These are phyloP conservation scores for Abscondita cerata DNA, from an alignment of 2,888 invertebrate species.

Conservation along the genomic window DNA sequence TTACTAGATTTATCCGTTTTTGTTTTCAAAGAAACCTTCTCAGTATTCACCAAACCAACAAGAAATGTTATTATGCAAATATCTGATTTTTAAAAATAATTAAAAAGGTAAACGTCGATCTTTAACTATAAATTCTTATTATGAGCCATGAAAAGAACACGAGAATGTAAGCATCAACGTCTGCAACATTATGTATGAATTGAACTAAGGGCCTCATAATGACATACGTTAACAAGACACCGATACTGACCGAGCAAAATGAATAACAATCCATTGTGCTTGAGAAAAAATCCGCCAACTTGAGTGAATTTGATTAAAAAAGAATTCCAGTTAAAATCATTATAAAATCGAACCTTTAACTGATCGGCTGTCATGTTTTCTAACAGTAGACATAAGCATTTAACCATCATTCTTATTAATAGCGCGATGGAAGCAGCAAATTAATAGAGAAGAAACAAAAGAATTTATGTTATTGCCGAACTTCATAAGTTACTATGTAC, in stretches of 20 bases:
- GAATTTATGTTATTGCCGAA: no score
- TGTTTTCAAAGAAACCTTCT: no score
- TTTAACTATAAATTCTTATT: slow-evolving; percentile 2
- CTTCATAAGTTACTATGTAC: no score
- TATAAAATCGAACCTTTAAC: slow-evolving; percentile 36
- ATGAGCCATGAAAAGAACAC: not conserved
- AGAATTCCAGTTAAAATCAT: slow-evolving; percentile 34
- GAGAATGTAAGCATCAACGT: slow-evolving; percentile 8
- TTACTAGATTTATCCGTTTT: no score
- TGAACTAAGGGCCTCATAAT: slow-evolving; percentile 26
- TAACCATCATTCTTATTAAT: slow-evolving; percentile 4
- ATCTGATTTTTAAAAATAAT: no score
- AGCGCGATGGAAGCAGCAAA: no score
- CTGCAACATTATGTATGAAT: slow-evolving; percentile 23
- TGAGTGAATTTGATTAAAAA: slow-evolving; percentile 25
- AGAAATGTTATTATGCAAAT: no score
- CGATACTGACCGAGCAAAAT: slow-evolving; percentile 25
- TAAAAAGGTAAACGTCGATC: not conserved
- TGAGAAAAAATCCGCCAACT: slow-evolving; percentile 30
- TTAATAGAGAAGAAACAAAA: no score
- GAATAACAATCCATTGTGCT: slow-evolving; percentile 28
- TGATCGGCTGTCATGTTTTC: slow-evolving; percentile 41
- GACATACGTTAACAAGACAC: slow-evolving; percentile 28
- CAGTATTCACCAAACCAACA: no score
- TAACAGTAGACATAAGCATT: slow-evolving; percentile 40